Evolutionary conservation across 2,888 invertebrate genomes (phyloP).

Genomic region (Drosophila ustulata): DNA sequence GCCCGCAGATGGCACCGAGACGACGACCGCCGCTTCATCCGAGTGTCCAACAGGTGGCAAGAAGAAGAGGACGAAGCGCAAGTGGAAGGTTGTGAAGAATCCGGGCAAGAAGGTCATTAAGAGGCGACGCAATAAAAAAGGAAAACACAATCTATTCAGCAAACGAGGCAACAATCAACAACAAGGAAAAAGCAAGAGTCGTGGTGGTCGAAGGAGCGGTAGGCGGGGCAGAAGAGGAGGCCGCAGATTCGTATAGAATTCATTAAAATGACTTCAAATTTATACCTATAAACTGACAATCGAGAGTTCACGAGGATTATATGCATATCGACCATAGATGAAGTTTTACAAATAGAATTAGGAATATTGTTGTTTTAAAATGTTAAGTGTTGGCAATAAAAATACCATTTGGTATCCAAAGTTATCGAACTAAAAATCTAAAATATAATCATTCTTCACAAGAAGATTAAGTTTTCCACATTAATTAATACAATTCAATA

Average conservation of each 20-base stretch:
- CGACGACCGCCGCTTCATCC: neutral
- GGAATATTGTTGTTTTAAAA: neutral
- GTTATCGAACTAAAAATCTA: no score
- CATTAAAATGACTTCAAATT: neutral
- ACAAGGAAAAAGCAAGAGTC: neutral
- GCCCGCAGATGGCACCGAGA: neutral
- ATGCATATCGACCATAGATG: neutral
- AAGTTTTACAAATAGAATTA: neutral
- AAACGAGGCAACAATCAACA: neutral
- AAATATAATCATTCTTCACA: no score
- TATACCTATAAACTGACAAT: neutral
- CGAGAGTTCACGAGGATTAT: neutral
- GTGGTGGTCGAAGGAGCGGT: neutral
- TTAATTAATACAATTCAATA: no score
- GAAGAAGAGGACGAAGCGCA: neutral
- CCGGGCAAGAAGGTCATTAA: conserved; percentile 7
- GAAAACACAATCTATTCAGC: neutral
- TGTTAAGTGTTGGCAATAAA: neutral
- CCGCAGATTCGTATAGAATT: neutral
- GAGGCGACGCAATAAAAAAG: neutral
- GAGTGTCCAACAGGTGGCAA: neutral
- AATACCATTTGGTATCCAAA: neutral
- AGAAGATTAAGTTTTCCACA: no score
- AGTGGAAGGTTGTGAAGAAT: neutral
- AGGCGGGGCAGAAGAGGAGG: neutral